Conservation (phyloP, 2,113 vertebrate species). For the Amblyopsis rosae region DNA sequence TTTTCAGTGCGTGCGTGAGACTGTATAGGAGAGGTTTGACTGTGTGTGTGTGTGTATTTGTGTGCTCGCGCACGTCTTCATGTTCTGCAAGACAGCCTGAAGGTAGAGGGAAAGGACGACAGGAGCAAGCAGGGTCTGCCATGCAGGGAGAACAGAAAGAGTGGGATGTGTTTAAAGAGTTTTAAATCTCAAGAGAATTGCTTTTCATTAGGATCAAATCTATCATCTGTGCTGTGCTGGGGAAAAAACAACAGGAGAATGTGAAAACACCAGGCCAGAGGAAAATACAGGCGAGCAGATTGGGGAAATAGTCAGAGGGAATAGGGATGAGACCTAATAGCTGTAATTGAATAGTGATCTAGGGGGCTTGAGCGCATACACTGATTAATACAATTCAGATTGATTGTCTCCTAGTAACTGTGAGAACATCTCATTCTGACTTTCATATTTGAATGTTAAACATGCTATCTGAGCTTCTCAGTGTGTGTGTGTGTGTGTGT, state of each 20-base stretch:
- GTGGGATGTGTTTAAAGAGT: constrained; percentile 55
- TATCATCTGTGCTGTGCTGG: constrained; percentile 54
- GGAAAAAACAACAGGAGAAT: constrained; percentile 56
- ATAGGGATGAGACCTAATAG: constrained; percentile 58
- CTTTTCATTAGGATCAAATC: constrained; percentile 71
- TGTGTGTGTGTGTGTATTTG: too few species aligned
- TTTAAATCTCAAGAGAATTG: constrained; percentile 62
- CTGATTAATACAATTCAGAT: constrained; percentile 75
- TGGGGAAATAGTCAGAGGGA: constrained; percentile 15
- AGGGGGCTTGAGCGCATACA: constrained; percentile 65
- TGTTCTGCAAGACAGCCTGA: background rate
- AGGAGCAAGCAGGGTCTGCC: background rate
- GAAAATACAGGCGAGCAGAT: constrained; percentile 4
- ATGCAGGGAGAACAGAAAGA: background rate
- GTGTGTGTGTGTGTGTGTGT: constrained; percentile 22
- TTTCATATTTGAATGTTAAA: constrained; percentile 69
- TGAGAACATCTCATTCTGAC: constrained; percentile 70
- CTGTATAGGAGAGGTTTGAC: too few species aligned
- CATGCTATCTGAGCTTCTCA: constrained; percentile 36
- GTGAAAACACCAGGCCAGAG: constrained; percentile 52
- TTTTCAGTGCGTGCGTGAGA: too few species aligned
- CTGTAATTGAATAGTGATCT: constrained; percentile 74
- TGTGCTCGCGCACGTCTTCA: too few species aligned
- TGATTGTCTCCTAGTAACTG: constrained; percentile 69
- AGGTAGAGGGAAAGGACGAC: constrained; percentile 6